Evolutionary conservation across 2,888 invertebrate genomes (phyloP), one percentile per base, ranked within the genome.

Genomic region (Ochlodes sylvanus): DNA sequence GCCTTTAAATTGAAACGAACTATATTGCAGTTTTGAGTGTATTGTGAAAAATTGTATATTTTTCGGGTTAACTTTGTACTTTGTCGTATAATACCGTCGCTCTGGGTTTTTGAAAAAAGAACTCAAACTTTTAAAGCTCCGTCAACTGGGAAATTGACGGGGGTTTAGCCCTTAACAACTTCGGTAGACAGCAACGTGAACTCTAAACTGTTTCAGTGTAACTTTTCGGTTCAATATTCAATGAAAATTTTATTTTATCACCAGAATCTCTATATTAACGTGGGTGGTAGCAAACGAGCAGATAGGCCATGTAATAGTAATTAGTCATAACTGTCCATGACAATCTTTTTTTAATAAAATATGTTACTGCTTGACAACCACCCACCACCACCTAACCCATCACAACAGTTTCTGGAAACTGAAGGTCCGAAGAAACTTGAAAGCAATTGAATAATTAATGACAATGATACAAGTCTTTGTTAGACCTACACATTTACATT

Each of bases 1-100:
- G 21, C 7, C 21, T 10, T 12, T 21, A 50, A 57, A 56, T 56
- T 64, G 19, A 65, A 65, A 65, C 21, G 57, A 65, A 65, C 21
- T 21, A 50, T 57, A 50, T 65, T 41, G 32, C 47, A 47, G n/a
- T 34, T 64, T 58, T 47, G 7, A 32, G n/a, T 21, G 50, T 19
- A 50, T 50, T 56, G 47, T 57, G 50, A 38, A 64, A 65, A 57
- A 14, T 50, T n/a, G 9, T 38, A 38, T 14, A 17, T 9, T 17
- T 47, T 47, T 47, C 44, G 17, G 12, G 38, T 38, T 38, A 47
- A 15, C 44, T 17, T 1, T 9, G n/a, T 47, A 7, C 44, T 17
- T 44, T 42, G 57, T 34, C 9, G 34, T 27, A 41, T 9, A 44
- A 44, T 44, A 32, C 44, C 44, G 32, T 32, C 15, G 44, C 15